Conservation (phyloP, 2,113 vertebrate genomes). For the Hippocampus guttulatus region DNA sequence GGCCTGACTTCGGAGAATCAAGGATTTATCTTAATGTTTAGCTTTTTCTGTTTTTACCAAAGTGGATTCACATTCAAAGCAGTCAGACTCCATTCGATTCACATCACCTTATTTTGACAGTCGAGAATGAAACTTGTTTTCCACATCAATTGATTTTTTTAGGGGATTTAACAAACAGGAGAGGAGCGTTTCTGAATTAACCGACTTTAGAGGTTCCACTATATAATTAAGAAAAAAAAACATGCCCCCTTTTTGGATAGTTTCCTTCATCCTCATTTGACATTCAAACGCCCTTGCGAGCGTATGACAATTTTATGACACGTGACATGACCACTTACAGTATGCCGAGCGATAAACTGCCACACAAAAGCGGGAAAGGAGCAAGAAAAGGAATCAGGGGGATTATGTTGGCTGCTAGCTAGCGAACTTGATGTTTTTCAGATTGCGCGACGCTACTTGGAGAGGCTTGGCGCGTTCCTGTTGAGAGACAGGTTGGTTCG, state of each 20-base stretch:
- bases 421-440: neutral
- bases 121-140: neutral
- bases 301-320: neutral
- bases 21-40: no score
- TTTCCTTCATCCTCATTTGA: neutral
- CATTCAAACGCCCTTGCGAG: neutral
- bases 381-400: neutral
- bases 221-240: neutral
- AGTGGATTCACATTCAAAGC: no score
- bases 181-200: neutral
- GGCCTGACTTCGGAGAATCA: no score
- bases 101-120: neutral
- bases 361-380: neutral
- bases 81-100: no score
- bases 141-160: neutral
- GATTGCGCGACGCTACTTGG: neutral
- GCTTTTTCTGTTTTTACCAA: no score
- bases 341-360: neutral
- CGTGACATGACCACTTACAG: neutral
- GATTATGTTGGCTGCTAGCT: neutral
- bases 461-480: neutral
- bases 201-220: neutral
- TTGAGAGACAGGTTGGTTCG: neutral
- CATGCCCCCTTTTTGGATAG: no score
- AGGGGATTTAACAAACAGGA: neutral